Evolutionary conservation across 2,888 invertebrate species (phyloP).

Genomic region (Tuta absoluta): DNA sequence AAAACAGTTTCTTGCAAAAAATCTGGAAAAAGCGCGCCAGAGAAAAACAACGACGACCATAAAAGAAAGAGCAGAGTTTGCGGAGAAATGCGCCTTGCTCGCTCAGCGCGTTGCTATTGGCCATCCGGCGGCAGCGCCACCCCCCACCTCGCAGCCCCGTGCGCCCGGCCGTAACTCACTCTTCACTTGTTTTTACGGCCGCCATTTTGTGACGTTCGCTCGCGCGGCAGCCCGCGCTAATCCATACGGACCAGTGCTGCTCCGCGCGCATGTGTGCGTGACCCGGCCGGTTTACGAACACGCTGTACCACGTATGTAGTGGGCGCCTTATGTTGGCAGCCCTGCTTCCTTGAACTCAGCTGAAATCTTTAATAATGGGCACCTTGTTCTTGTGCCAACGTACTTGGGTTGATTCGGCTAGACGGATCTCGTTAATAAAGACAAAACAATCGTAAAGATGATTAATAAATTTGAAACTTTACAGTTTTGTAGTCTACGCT

Average conservation of each 20-base stretch:
- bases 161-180: slow-evolving; percentile 76
- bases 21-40: slow-evolving; percentile 75
- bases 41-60: slow-evolving; percentile 77
- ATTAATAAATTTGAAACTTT: background rate
- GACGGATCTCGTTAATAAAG: slow-evolving; percentile 11
- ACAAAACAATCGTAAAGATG: slow-evolving; percentile 17
- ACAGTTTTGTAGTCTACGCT: background rate
- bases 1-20: slow-evolving; percentile 71
- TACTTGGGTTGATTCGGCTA: slow-evolving; percentile 22
- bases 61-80: slow-evolving; percentile 80
- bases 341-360: slow-evolving; percentile 38
- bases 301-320: slow-evolving; percentile 28
- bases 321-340: slow-evolving; percentile 28
- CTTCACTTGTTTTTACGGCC: slow-evolving; percentile 81
- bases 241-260: slow-evolving; percentile 56
- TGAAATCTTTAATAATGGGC: slow-evolving; percentile 35
- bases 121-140: slow-evolving; percentile 47
- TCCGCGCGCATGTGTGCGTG: slow-evolving; percentile 58
- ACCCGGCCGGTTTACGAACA: slow-evolving; percentile 43
- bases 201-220: slow-evolving; percentile 81
- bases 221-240: slow-evolving; percentile 73
- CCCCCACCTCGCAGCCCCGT: slow-evolving; percentile 45
- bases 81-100: slow-evolving; percentile 68
- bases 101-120: slow-evolving; percentile 74
- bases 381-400: slow-evolving; percentile 39